Base-by-base conservation (phyloP, 2,113 vertebrate genomes). In the Proteles cristata region DNA sequence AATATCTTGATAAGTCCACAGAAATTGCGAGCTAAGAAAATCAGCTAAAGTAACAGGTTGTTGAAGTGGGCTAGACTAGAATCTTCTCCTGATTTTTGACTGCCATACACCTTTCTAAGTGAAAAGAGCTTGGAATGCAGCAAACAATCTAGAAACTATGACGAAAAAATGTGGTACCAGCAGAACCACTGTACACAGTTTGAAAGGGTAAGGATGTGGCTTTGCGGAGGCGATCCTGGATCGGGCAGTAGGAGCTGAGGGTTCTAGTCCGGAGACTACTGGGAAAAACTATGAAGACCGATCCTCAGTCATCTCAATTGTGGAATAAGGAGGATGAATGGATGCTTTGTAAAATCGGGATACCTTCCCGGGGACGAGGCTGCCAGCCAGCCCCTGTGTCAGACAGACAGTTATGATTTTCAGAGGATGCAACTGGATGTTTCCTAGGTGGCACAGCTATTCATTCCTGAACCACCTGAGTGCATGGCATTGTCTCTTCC, bases 401-500 rank as follows among this genome's bases (percentile, higher is more conserved):
- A 94, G 69, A 85, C 63, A 94, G 69, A 85, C n/a, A 45, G 66
- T 5, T 69, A 82, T 31, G 65, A 95, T 95, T 96, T 97, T 79
- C 92, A 95, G 74, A 96, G 93, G 91, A 79, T 1, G n/a, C 50
- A 85, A 79, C 2, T 73, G 63, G 58, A 16, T 94, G 53, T 93
- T 95, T 94, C 94, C 48, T 26, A 80, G 53, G 63, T 0, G 2
- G 68, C 76, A 48, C 5, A 89, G 68, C 43, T 79, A 71, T 87
- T 90, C 69, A 73, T 83, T 97, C 63, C 15, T 73, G 69, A 95
- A 90, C 95, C 95, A 77, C 66, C 80, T 76, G 25, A 93, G 66
- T 68, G 96, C 93, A 88, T 94, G 65, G 94, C 48, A 43, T 92
- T 88, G 2, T 91, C 58, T 79, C 97, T 94, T 94, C 65, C 63